Evolutionary conservation across 2,113 vertebrate genomes (phyloP).

Genomic region (Jacana jacana): DNA sequence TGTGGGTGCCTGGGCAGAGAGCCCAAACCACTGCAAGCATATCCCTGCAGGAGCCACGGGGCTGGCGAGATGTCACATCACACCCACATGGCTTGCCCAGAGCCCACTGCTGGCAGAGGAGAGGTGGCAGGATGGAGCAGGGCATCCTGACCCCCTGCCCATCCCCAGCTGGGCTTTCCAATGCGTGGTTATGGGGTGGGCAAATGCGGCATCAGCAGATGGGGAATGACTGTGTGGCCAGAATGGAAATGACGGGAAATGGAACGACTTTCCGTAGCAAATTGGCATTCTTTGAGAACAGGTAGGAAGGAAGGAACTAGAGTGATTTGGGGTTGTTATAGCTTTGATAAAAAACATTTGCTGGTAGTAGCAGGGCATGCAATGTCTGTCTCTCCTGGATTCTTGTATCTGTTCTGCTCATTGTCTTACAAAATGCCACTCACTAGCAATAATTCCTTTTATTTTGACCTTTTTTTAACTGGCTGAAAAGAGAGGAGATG

Average conservation of each 20-base stretch:
- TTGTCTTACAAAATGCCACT: neutral
- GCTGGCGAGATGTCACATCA: neutral
- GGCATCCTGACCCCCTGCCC: neutral
- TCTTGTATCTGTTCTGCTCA: neutral
- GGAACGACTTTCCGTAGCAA: neutral
- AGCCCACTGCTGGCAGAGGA: neutral
- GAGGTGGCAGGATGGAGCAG: neutral
- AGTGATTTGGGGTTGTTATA: neutral
- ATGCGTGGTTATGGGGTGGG: too few species aligned
- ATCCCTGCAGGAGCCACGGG: accelerated
- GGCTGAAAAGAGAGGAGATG: neutral
- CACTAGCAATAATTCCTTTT: neutral
- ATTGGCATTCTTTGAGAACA: neutral
- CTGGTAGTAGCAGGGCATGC: neutral
- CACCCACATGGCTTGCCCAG: neutral
- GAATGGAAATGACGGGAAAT: neutral
- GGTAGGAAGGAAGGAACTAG: neutral
- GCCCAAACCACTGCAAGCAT: neutral
- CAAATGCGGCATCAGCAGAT: neutral
- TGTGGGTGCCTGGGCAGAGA: neutral
- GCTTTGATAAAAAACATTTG: neutral
- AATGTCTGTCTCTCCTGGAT: neutral
- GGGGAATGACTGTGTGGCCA: neutral
- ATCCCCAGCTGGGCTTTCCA: neutral
- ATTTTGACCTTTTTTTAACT: neutral